Conservation (phyloP, 2,888 invertebrate species). For the Parnassius orleans region DNA sequence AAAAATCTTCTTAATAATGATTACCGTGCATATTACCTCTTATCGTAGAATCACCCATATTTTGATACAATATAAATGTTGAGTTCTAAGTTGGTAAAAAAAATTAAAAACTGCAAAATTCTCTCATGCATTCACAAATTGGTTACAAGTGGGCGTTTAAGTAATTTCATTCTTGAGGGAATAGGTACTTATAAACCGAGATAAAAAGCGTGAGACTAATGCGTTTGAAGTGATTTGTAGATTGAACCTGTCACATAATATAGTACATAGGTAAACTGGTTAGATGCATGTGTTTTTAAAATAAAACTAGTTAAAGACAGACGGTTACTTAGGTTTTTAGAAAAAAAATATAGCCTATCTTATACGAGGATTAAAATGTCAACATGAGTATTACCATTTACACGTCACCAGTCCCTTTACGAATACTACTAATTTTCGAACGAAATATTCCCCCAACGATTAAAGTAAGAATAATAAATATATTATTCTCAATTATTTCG, state of each 20-base stretch:
- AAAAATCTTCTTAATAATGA: too few relatives aligned
- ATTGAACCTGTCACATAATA: background rate
- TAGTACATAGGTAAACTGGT: too few relatives aligned
- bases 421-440: slow-evolving; percentile 6
- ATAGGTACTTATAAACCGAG: background rate
- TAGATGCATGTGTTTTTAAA: too few relatives aligned
- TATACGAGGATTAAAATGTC: too few relatives aligned
- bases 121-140: slow-evolving; percentile 34
- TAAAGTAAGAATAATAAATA: slow-evolving; percentile 35
- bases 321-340: too few relatives aligned
- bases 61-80: too few relatives aligned
- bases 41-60: too few relatives aligned
- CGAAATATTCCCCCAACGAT: slow-evolving; percentile 28
- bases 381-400: too few relatives aligned
- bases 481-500: slow-evolving; percentile 36
- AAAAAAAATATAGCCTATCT: too few relatives aligned
- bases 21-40: too few relatives aligned
- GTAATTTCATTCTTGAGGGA: slow-evolving; percentile 38
- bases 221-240: slow-evolving; percentile 12
- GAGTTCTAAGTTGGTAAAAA: too few relatives aligned
- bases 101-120: background rate
- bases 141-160: slow-evolving; percentile 49
- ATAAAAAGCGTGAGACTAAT: slow-evolving; percentile 9
- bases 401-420: background rate
- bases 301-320: too few relatives aligned